Conservation (phyloP, 2,888 invertebrate genomes). For the Noctua janthe region DNA sequence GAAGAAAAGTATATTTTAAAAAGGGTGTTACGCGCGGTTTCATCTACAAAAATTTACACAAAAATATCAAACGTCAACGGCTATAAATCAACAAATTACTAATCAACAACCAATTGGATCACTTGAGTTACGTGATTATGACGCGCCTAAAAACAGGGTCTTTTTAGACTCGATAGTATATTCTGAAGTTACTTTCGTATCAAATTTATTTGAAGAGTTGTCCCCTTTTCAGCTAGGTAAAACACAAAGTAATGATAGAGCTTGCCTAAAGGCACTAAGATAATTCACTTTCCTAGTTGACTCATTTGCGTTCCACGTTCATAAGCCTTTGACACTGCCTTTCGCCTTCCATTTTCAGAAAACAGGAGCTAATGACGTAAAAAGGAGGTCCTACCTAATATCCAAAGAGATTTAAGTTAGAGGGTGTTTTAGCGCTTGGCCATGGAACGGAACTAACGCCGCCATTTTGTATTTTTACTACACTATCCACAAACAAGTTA, state of each 20-base stretch:
- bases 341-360: conserved; percentile 31
- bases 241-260: conserved; percentile 34
- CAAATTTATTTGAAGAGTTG: neutral
- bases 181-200: neutral
- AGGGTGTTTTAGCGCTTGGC: neutral
- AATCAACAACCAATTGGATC: no score
- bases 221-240: conserved; percentile 4
- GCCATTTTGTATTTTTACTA: neutral
- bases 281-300: conserved; percentile 42
- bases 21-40: neutral
- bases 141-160: neutral
- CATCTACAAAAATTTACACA: neutral
- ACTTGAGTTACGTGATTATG: no score
- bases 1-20: no score
- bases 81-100: neutral
- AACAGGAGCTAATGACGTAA: conserved; percentile 34
- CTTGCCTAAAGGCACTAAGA: conserved; percentile 13
- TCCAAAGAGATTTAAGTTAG: neutral
- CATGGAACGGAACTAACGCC: neutral
- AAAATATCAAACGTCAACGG: neutral
- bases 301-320: conserved; percentile 27
- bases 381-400: neutral
- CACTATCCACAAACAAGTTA: neutral
- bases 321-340: conserved; percentile 36
- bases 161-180: neutral